Percentiles rank a stretch among this genome's conserved stretches.
phyloP scores from a whole-genome alignment of 2,888 invertebrate species.

The Resseliella maxima region DNA sequence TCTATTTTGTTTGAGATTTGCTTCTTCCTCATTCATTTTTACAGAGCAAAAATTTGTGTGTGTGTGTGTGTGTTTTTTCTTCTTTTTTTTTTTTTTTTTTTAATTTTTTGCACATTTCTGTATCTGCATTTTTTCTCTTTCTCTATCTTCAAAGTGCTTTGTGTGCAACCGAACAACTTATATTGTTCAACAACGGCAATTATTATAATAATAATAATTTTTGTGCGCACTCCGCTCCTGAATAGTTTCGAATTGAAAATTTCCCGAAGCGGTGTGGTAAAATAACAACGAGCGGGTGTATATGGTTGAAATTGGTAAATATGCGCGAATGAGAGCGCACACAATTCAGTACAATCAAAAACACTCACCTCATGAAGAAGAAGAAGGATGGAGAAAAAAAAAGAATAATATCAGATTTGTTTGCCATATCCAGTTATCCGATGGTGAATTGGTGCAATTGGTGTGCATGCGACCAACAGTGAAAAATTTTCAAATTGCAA shows the following conservation, averaged over 20 bases:
- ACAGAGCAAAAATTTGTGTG: neutral
- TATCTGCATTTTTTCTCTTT: neutral
- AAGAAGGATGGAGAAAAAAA: neutral
- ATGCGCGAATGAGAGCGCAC: neutral
- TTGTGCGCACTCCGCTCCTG: conserved; percentile 35
- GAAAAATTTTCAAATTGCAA: conserved; percentile 27
- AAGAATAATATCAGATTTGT: conserved; percentile 33
- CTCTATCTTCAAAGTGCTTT: neutral
- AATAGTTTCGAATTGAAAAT: neutral
- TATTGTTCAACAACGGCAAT: conserved; percentile 26
- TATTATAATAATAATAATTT: conserved; percentile 48
- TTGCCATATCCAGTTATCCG: conserved; percentile 16
- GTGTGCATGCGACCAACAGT: neutral
- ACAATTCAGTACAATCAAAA: neutral
- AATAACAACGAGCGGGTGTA: no score
- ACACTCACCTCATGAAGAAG: neutral
- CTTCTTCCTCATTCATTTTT: conserved; percentile 8
- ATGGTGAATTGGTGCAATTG: conserved; percentile 36
- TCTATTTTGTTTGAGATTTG: neutral
- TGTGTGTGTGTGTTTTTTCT: no score
- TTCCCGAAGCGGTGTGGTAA: neutral
- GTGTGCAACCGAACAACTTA: neutral
- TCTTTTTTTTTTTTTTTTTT: no score
- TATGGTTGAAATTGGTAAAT: neutral
- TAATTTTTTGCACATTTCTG: no score